Base-by-base conservation (phyloP, 2,797 vertebrate species). In the Diceros bicornis region DNA sequence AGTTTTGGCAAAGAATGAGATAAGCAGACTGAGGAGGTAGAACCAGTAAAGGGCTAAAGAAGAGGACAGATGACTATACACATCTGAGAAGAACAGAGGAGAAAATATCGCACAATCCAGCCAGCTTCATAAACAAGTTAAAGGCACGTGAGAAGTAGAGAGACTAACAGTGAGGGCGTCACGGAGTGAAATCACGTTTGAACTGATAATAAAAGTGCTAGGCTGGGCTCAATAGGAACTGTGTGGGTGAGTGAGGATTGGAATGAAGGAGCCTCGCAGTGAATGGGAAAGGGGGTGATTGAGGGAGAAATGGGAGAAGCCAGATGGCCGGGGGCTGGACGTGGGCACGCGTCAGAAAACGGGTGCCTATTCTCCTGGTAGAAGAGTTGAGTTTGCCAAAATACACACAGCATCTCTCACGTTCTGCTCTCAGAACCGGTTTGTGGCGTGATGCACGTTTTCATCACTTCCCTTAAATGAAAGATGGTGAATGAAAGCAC, bases 341-440 rank as follows among this genome's bases (percentile, higher is more conserved):
- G 7, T 27, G 18, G 50, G 10, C 7, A 6, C 14, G 4, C 18
- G 7, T 61, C 72, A 32, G 62, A 13, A 29, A 13, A 27, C 13
- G 21, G 7, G 6, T 10, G 57, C 13, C 12, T 68, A 1, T 14
- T 37, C 0, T 34, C 16, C 25, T 17, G 1, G 0, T 20, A 20
- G 61, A 18, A 9, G 2, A 18, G 27, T 16, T 6, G n/a, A 74
- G 32, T 50, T 79, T 86, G 32, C 57, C 57, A 44, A 37, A 52
- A 62, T 4, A 6, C 7, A 12, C 5, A 2, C 18, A 2, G 8
- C 27, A 2, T 41, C 57, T 29, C n/a, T 50, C 57, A 9, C 5
- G 0, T 3, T 57, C 20, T 9, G 41, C 25, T n/a, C 74, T 27
- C 37, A 59, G 23, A 44, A 27, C 29, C 0, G 23, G 34, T 32